These are phyloP conservation scores for Thecocarcelia acutangulata DNA, from an alignment of 2,888 invertebrate genomes.

Conservation along the genomic window DNA sequence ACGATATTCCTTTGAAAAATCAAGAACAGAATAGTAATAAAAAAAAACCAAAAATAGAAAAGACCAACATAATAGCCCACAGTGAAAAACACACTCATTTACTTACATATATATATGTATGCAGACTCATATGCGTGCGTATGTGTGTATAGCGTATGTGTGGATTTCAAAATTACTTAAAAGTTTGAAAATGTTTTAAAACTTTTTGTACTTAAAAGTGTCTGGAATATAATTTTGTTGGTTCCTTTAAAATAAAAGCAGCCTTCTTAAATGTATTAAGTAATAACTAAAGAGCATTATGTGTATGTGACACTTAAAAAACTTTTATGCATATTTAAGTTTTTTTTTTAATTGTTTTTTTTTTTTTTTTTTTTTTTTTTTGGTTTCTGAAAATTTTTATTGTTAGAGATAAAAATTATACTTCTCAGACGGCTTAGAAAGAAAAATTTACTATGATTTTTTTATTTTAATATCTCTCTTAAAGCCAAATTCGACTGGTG, in stretches of 20 bases:
- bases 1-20: slow-evolving; percentile 48
- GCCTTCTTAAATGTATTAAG: slow-evolving; percentile 9
- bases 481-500: too few species aligned
- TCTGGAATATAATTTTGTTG: slow-evolving; percentile 10
- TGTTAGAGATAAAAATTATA: too few species aligned
- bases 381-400: not conserved
- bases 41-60: slow-evolving; percentile 20
- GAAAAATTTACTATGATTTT: too few species aligned
- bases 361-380: not conserved
- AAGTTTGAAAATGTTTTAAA: slow-evolving; percentile 45
- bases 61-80: slow-evolving; percentile 20
- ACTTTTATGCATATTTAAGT: not conserved
- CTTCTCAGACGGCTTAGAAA: too few species aligned
- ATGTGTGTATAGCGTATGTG: not conserved
- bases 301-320: slow-evolving; percentile 7
- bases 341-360: too few species aligned
- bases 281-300: slow-evolving; percentile 45
- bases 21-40: slow-evolving; percentile 41
- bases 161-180: slow-evolving; percentile 25
- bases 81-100: not conserved
- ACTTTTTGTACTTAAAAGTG: slow-evolving; percentile 36
- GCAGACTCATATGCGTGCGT: not conserved
- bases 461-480: too few species aligned
- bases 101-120: not conserved
- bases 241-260: not conserved